phyloP scores from a whole-genome alignment of 2,888 invertebrate genomes.

The Ligdia adustata region DNA sequence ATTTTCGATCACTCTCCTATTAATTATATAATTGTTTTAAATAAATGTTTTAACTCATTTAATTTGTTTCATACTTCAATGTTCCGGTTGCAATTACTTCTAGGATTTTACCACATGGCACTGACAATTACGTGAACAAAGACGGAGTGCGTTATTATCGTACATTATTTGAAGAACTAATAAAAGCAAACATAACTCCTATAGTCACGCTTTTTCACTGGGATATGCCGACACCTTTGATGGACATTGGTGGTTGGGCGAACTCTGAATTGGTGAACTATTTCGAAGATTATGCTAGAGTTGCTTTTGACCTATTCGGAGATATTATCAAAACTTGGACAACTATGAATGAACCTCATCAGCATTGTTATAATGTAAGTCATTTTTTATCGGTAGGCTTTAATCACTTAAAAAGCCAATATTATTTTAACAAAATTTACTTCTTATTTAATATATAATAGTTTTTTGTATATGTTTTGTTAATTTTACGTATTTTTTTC shows the following conservation, averaged over 20 bases:
- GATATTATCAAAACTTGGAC: conserved; percentile 88
- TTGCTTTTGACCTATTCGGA: conserved; percentile 84
- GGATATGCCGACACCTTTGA: conserved; percentile 80
- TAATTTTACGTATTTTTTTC: too few species aligned
- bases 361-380: conserved; percentile 76
- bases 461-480: too few species aligned
- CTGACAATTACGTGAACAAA: conserved; percentile 85
- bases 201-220: conserved; percentile 87
- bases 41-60: too few species aligned
- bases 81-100: too few species aligned
- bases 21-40: too few species aligned
- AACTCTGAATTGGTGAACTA: conserved; percentile 80
- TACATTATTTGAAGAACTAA: conserved; percentile 87
- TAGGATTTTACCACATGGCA: conserved; percentile 88
- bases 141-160: conserved; percentile 90
- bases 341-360: conserved; percentile 89
- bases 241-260: conserved; percentile 80
- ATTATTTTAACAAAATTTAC: too few species aligned
- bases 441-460: too few species aligned
- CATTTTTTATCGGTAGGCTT: too few species aligned
- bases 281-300: conserved; percentile 81
- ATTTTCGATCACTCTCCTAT: too few species aligned
- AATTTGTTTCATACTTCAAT: too few species aligned
- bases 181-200: conserved; percentile 86
- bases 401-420: too few species aligned